Percentiles rank a stretch among this genome's conserved stretches.
Evolutionary conservation across 2,888 invertebrate species (phyloP).

Genomic region (Proisotoma minuta): DNA sequence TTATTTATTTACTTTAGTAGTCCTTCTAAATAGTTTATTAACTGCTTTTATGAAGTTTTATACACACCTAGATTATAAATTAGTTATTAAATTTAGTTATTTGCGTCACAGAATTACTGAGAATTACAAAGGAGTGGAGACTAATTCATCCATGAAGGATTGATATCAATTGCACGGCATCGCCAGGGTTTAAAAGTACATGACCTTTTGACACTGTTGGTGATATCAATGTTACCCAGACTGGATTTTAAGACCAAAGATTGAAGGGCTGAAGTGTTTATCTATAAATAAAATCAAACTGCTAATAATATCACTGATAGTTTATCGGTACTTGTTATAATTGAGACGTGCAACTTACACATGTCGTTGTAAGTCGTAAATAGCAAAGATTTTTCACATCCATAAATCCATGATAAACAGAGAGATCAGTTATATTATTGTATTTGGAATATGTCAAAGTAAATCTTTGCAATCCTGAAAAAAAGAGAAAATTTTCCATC

Average conservation of each 20-base stretch:
- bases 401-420: slow-evolving; percentile 33
- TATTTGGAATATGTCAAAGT: slow-evolving; percentile 30
- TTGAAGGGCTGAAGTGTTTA: slow-evolving; percentile 16
- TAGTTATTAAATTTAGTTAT: too few species aligned
- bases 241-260: slow-evolving; percentile 16
- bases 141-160: too few species aligned
- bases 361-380: slow-evolving; percentile 26
- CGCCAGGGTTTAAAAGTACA: slow-evolving; percentile 8
- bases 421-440: slow-evolving; percentile 30
- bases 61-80: too few species aligned
- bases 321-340: too few species aligned
- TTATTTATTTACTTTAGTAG: too few species aligned
- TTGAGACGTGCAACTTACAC: too few species aligned
- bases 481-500: not conserved
- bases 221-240: slow-evolving; percentile 22
- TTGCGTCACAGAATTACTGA: too few species aligned
- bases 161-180: too few species aligned
- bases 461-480: slow-evolving; percentile 32
- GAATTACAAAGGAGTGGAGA: too few species aligned
- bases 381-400: slow-evolving; percentile 22
- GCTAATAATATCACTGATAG: too few species aligned
- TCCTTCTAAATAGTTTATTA: too few species aligned
- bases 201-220: slow-evolving; percentile 24
- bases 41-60: too few species aligned
- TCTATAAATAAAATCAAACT: slow-evolving; percentile 16